These are phyloP conservation scores for Trachelus iudaicus DNA, from an alignment of 2,888 invertebrate species.

Conservation along the genomic window DNA sequence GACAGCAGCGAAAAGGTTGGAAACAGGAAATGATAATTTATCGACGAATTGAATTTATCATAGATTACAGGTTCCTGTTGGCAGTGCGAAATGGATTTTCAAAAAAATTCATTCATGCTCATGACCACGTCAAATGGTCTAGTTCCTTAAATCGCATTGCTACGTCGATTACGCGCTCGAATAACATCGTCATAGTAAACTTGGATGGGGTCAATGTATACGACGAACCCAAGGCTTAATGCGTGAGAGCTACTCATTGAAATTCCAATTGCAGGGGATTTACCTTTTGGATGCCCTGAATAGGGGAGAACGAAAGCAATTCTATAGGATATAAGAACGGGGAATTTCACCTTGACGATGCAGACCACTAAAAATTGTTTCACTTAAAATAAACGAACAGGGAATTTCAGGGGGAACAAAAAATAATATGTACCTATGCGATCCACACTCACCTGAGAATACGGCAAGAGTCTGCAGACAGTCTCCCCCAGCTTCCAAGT, in stretches of 20 bases:
- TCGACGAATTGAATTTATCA: not conserved
- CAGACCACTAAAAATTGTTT: not conserved
- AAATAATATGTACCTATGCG: not conserved
- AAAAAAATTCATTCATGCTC: not conserved
- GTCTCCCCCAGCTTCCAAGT: constrained; percentile 68
- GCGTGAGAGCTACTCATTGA: not conserved
- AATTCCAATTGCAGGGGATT: not conserved
- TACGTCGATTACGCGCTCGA: not conserved
- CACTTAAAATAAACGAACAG: not conserved
- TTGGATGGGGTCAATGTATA: not conserved
- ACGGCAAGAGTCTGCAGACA: constrained; percentile 68
- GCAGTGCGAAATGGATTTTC: not conserved
- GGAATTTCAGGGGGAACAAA: not conserved
- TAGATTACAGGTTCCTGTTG: too few species aligned
- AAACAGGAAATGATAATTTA: not conserved
- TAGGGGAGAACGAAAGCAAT: not conserved
- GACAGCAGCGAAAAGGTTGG: not conserved
- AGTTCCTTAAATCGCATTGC: not conserved
- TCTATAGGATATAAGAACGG: not conserved
- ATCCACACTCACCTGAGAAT: constrained; percentile 67
- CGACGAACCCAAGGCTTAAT: not conserved
- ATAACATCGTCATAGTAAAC: not conserved
- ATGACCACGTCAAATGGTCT: not conserved
- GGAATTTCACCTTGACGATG: not conserved
- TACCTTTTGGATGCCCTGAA: not conserved